These are phyloP conservation scores for Rhabdomys pumilio DNA, from an alignment of 2,797 vertebrate species.

Conservation along the genomic window DNA sequence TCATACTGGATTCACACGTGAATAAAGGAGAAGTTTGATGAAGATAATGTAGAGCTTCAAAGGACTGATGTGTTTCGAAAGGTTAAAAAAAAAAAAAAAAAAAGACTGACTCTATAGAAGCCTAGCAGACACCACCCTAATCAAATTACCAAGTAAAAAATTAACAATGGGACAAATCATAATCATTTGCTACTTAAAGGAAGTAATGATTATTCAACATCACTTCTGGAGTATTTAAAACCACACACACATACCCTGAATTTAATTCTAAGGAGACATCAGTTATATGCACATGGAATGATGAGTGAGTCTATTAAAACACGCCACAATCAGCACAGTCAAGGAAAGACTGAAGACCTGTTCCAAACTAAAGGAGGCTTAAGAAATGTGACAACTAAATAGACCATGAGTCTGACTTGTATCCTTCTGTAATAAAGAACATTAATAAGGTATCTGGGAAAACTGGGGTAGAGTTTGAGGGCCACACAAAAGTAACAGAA, in stretches of 20 bases:
- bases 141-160: constrained; percentile 57
- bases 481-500: background rate
- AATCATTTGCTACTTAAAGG: constrained; percentile 44
- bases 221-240: background rate
- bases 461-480: background rate
- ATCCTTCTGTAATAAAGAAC: background rate
- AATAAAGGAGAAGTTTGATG: constrained; percentile 21
- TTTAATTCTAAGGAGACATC: constrained; percentile 5
- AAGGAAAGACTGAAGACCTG: background rate
- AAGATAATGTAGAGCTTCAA: constrained; percentile 58
- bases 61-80: constrained; percentile 35
- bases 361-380: background rate
- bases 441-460: background rate
- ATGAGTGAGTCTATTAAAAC: constrained; percentile 35
- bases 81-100: background rate
- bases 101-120: constrained; percentile 31
- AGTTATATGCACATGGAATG: constrained; percentile 10
- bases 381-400: constrained; percentile 43
- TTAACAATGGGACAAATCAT: constrained; percentile 19
- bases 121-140: constrained; percentile 1
- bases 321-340: constrained; percentile 29
- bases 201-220: constrained; percentile 5
- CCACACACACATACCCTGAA: background rate
- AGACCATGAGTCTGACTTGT: background rate
- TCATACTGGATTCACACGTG: constrained; percentile 41